A percentile compares a stretch with the other conserved stretches of the same genome.
Conservation (phyloP, 1,140 invertebrate genomes). For the Drepana arcuata region DNA sequence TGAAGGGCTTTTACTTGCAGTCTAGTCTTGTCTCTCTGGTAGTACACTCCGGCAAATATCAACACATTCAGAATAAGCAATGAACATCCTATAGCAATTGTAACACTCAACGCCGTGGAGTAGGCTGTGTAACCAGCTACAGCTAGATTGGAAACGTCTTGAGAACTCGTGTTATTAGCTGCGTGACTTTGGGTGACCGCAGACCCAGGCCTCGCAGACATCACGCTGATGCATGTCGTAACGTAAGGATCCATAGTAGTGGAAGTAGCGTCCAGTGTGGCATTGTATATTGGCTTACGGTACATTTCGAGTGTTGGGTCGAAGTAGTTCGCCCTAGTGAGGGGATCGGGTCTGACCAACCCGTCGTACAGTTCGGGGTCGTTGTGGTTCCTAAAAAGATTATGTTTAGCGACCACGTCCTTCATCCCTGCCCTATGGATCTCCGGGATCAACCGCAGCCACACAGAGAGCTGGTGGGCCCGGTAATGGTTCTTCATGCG, state of each 20-base stretch:
- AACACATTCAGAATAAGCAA: slow-evolving; percentile 90
- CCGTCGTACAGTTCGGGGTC: slow-evolving; percentile 87
- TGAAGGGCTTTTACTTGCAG: slow-evolving; percentile 85
- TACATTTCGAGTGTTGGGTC: slow-evolving; percentile 71
- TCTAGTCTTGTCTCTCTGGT: slow-evolving; percentile 86
- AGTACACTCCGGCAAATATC: slow-evolving; percentile 90
- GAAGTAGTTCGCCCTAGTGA: slow-evolving; percentile 58
- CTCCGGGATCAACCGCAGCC: slow-evolving; percentile 93
- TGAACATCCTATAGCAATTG: slow-evolving; percentile 91
- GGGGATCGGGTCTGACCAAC: slow-evolving; percentile 84
- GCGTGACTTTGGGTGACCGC: slow-evolving; percentile 59
- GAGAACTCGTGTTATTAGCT: slow-evolving; percentile 73
- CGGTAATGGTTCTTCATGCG: slow-evolving; percentile 94
- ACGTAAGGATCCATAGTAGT: slow-evolving; percentile 75
- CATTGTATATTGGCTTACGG: slow-evolving; percentile 70
- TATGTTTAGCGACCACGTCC: slow-evolving; percentile 86
- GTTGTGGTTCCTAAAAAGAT: slow-evolving; percentile 86
- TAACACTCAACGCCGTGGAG: slow-evolving; percentile 87
- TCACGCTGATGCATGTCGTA: slow-evolving; percentile 73
- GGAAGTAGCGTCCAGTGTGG: slow-evolving; percentile 69
- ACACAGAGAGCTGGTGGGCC: slow-evolving; percentile 94
- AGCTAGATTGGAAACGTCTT: slow-evolving; percentile 77
- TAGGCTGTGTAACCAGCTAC: slow-evolving; percentile 85
- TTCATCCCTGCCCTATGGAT: slow-evolving; percentile 92
- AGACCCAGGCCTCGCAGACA: slow-evolving; percentile 63